Conservation (phyloP, 2,113 vertebrate genomes). For the Chiloscyllium plagiosum region DNA sequence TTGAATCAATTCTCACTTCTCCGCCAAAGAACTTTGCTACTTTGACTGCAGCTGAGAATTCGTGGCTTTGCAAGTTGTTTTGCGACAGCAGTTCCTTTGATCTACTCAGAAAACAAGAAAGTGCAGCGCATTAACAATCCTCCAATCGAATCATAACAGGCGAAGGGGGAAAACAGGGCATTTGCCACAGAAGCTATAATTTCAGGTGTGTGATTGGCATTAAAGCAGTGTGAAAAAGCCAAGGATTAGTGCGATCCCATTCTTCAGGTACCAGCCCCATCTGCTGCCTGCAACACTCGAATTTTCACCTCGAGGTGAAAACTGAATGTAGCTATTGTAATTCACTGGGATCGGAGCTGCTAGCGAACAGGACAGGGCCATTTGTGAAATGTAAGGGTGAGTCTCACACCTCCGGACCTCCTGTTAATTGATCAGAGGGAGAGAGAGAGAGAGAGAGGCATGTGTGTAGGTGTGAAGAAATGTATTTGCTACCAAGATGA, state of each 20-base stretch:
- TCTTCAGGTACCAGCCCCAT: constrained; percentile 41
- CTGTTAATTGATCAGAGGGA: constrained; percentile 67
- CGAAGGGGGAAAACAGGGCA: constrained; percentile 39
- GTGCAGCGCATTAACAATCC: neutral
- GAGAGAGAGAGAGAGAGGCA: neutral
- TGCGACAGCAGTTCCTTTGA: neutral
- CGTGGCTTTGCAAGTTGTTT: neutral
- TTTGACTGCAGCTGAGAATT: neutral
- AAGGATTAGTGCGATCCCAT: constrained; percentile 43
- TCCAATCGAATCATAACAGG: neutral
- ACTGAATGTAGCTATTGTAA: constrained; percentile 35
- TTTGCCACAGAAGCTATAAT: constrained; percentile 60
- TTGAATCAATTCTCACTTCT: neutral
- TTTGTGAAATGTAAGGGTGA: constrained; percentile 45
- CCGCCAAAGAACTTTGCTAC: neutral
- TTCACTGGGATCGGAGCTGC: neutral
- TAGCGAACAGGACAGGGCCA: constrained; percentile 40
- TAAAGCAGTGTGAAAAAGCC: constrained; percentile 48
- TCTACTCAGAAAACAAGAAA: neutral
- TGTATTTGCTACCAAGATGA: constrained; percentile 53
- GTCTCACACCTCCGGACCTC: constrained; percentile 56
- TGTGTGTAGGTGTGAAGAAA: constrained; percentile 61
- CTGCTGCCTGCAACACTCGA: constrained; percentile 40
- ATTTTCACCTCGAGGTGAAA: constrained; percentile 41
- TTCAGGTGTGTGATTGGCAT: constrained; percentile 70